Evolutionary conservation across 2,888 invertebrate species (phyloP).

Genomic region (Chaetogeoica ovagalla): DNA sequence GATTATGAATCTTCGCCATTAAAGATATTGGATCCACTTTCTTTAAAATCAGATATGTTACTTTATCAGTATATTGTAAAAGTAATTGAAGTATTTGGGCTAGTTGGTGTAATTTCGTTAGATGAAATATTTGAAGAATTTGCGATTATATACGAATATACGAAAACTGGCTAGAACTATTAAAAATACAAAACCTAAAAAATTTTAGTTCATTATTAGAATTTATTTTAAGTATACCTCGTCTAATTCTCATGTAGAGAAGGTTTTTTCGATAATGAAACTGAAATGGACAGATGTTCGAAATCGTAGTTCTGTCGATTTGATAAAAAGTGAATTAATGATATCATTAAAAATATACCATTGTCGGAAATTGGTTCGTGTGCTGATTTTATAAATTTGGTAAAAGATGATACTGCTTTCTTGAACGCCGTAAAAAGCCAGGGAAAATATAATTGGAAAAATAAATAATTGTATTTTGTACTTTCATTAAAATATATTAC

Average conservation of each 20-base stretch:
- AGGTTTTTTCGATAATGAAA: constrained; percentile 5
- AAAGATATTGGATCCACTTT: constrained; percentile 1
- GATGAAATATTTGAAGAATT: constrained; percentile 17
- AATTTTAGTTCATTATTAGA: constrained; percentile 8
- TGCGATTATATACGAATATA: neutral
- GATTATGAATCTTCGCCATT: constrained; percentile 2
- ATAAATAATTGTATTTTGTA: too few species aligned
- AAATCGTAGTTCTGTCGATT: neutral
- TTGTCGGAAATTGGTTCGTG: neutral
- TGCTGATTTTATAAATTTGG: constrained; percentile 4
- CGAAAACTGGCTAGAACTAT: neutral
- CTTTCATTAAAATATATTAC: too few species aligned
- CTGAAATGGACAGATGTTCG: constrained; percentile 3
- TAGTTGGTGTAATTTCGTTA: constrained; percentile 10
- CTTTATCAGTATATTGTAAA: constrained; percentile 5
- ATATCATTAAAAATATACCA: constrained; percentile 1
- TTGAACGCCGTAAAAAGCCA: constrained; percentile 16
- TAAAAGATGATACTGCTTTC: constrained; percentile 19
- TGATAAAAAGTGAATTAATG: constrained; percentile 23
- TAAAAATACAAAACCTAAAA: neutral
- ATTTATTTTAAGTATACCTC: constrained; percentile 5
- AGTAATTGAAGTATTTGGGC: neutral
- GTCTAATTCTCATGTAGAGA: constrained; percentile 11
- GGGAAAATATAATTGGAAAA: too few species aligned
- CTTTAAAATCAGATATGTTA: neutral